Evolutionary conservation across 2,888 invertebrate species (phyloP).

Genomic region (Gasteruption jaculator): DNA sequence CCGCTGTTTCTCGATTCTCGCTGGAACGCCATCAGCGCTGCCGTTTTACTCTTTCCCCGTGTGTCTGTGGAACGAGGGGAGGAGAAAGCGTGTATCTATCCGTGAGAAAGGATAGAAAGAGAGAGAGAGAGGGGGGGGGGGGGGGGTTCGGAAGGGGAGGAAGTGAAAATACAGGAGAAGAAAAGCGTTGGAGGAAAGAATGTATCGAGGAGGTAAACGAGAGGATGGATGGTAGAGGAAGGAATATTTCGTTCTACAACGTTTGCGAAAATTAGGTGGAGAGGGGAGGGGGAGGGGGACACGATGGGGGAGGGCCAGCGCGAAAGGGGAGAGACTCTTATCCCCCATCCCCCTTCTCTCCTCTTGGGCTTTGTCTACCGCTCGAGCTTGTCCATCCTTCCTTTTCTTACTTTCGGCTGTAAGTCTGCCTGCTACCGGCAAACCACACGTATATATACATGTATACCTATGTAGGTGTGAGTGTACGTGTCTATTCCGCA

Average conservation of each 20-base stretch:
- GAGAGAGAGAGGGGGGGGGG: neutral
- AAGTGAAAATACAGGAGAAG: no score
- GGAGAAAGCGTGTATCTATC: neutral
- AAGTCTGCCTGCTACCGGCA: no score
- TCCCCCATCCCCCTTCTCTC: slow-evolving; percentile 14
- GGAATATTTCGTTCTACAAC: no score
- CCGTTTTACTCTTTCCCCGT: neutral
- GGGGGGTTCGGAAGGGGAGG: no score
- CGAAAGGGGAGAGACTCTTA: no score
- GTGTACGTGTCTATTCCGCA: no score
- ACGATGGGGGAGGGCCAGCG: neutral
- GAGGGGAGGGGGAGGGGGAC: neutral
- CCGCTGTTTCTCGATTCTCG: slow-evolving; percentile 2
- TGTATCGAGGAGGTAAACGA: no score
- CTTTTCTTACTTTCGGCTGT: slow-evolving; percentile 6
- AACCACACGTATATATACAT: no score
- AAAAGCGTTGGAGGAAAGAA: no score
- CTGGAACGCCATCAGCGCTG: neutral
- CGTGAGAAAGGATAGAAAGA: neutral
- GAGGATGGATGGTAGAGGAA: no score
- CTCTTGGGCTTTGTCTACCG: slow-evolving; percentile 12
- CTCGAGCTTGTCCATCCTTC: slow-evolving; percentile 11
- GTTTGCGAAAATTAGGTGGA: no score
- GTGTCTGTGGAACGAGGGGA: neutral
- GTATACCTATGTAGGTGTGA: no score